A percentile compares a stretch with the other conserved stretches of the same genome.
These are phyloP conservation scores for Myotis davidii DNA, from an alignment of 2,113 vertebrate genomes.

Conservation along the genomic window DNA sequence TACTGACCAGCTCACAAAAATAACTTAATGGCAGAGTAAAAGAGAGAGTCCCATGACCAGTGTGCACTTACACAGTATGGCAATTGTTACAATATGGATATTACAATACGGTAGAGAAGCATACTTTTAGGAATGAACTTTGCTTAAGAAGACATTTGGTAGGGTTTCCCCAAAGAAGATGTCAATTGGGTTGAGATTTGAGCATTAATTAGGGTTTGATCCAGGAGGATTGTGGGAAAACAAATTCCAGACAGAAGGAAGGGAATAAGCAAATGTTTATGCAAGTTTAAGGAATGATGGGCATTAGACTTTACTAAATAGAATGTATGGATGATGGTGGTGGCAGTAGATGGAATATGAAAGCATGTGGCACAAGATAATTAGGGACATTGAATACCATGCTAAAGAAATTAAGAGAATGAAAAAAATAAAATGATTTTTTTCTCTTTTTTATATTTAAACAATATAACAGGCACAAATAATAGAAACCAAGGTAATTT, in stretches of 20 bases:
- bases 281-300: neutral
- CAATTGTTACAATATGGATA: neutral
- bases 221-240: neutral
- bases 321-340: no score
- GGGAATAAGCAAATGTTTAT: neutral
- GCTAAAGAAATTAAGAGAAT: neutral
- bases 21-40: neutral
- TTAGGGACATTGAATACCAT: neutral
- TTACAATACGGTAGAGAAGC: no score
- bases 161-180: neutral
- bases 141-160: neutral
- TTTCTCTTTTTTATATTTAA: neutral
- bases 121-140: neutral
- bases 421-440: neutral
- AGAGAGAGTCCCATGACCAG: neutral
- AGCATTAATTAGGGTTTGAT: neutral
- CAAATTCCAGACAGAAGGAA: neutral
- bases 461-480: neutral
- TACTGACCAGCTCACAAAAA: neutral
- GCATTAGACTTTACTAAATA: neutral
- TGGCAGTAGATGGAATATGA: neutral
- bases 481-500: slow-evolving; percentile 31
- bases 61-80: neutral
- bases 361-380: no score
- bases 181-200: neutral